Conservation (phyloP, 2,888 invertebrate species). For the Macrophya alboannulata region DNA sequence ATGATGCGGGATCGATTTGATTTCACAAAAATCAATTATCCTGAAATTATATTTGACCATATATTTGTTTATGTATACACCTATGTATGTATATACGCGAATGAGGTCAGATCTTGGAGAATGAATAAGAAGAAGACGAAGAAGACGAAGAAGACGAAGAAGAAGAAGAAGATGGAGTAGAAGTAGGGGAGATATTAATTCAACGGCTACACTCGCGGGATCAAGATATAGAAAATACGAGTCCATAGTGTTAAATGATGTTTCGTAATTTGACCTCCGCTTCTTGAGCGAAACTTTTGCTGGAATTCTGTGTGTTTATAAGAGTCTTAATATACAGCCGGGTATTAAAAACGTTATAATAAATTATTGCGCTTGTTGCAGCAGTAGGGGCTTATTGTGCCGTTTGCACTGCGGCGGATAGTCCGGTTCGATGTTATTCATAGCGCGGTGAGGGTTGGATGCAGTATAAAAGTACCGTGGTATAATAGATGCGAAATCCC, state of each 20-base stretch:
- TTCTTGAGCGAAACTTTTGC: conserved; percentile 30
- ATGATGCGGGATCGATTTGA: neutral
- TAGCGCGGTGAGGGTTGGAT: conserved; percentile 38
- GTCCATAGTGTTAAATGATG: conserved; percentile 28
- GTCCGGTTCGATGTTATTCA: conserved; percentile 45
- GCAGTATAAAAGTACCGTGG: conserved; percentile 40
- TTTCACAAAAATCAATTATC: neutral
- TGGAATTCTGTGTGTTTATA: conserved; percentile 7
- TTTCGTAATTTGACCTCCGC: conserved; percentile 51
- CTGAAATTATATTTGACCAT: neutral
- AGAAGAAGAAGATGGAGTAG: neutral
- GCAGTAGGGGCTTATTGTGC: conserved; percentile 15
- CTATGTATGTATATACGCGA: neutral
- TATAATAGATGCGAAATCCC: conserved; percentile 53
- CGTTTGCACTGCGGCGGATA: conserved; percentile 41
- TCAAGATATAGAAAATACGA: conserved; percentile 9
- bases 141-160: neutral
- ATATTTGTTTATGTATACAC: neutral
- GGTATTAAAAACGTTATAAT: conserved; percentile 40
- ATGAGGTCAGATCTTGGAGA: conserved; percentile 24
- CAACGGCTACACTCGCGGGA: neutral
- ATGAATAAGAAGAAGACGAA: conserved; percentile 10
- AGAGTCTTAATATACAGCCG: neutral
- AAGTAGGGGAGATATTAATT: conserved; percentile 8
- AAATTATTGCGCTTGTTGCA: conserved; percentile 26